These are phyloP conservation scores for Sus scrofa DNA, from an alignment of 2,113 vertebrate species.

Conservation along the genomic window T2T-Sscrofa CM000822.6:35097001-35097500, in stretches of 20 bases:
- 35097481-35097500: neutral
- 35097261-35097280: neutral
- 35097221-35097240: neutral
- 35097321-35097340: neutral
- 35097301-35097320: neutral
- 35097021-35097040: neutral
- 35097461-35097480: neutral
- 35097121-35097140: neutral
- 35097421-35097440: neutral
- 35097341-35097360: neutral
- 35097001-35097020: neutral
- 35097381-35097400: neutral
- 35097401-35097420: neutral
- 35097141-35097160: too few species aligned
- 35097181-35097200: neutral
- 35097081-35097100: neutral
- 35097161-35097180: neutral
- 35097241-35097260: neutral
- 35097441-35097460: neutral
- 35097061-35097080: neutral
- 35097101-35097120: neutral
- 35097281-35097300: neutral
- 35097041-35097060: too few species aligned
- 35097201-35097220: neutral
- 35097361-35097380: constrained; percentile 7